Percentiles rank a stretch among this genome's conserved stretches.
These are phyloP conservation scores for Daubentonia madagascariensis DNA, from an alignment of 2,113 vertebrate genomes.

Conservation along the genomic window DNA sequence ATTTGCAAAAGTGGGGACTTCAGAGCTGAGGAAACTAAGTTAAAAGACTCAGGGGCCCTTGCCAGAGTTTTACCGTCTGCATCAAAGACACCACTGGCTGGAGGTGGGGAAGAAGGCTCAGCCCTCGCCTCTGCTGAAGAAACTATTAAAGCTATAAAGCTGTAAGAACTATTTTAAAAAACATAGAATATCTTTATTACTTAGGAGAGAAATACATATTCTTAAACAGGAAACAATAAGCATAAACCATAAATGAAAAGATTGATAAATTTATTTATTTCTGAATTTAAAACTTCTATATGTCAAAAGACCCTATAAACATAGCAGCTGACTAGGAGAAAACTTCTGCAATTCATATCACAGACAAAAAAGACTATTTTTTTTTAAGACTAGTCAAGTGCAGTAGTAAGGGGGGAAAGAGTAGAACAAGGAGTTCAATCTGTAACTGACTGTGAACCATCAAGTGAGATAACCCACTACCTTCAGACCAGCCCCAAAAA, in stretches of 20 bases:
- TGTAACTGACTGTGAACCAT: no score
- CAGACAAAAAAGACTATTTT: not conserved
- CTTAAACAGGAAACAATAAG: not conserved
- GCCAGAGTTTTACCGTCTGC: not conserved
- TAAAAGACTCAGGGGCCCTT: not conserved
- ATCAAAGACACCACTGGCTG: not conserved
- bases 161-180: not conserved
- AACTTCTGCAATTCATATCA: not conserved
- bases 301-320: not conserved
- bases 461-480: no score
- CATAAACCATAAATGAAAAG: not conserved
- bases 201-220: not conserved
- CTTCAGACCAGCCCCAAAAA: no score
- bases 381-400: no score
- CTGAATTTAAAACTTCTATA: not conserved
- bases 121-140: not conserved
- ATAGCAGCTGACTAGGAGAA: not conserved
- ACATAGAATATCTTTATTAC: not conserved
- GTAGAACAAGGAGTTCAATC: no score
- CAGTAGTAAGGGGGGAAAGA: no score
- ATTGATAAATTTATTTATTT: not conserved
- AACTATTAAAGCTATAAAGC: not conserved
- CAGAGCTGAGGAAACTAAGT: not conserved
- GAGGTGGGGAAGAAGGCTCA: not conserved
- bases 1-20: not conserved